phyloP scores from a whole-genome alignment of 2,797 vertebrate genomes.

The Eulemur albifrons region DNA sequence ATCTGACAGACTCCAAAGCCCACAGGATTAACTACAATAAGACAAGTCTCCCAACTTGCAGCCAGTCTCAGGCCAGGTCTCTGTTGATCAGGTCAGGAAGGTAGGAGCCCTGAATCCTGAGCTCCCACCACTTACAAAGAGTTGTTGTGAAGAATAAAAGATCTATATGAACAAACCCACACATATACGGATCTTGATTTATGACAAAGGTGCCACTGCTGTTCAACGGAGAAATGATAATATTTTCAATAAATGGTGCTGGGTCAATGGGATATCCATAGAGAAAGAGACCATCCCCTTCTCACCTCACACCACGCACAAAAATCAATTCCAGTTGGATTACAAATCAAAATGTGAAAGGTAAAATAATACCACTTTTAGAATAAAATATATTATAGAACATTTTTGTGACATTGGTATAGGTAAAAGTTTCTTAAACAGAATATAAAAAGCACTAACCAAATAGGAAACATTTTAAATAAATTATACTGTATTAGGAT shows the following conservation, averaged over 20 bases:
- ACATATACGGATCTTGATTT: neutral
- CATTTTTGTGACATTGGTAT: neutral
- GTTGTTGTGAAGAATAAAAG: neutral
- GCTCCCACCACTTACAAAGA: neutral
- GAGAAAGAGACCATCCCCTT: neutral
- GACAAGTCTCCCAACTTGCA: neutral
- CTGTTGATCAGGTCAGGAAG: neutral
- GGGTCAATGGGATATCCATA: neutral
- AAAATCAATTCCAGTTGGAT: neutral
- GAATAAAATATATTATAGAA: neutral
- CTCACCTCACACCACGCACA: neutral
- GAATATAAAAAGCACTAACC: neutral
- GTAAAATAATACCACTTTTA: neutral
- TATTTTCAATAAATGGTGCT: neutral
- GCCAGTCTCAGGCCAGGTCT: neutral
- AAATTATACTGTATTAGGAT: neutral
- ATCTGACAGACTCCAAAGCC: neutral
- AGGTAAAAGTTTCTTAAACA: neutral
- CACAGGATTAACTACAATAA: neutral
- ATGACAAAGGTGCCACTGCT: neutral
- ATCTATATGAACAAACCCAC: neutral
- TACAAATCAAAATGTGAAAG: conserved; percentile 10
- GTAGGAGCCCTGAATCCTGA: neutral
- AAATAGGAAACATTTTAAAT: too few species aligned
- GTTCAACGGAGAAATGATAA: neutral